Evolutionary conservation across 2,888 invertebrate genomes (phyloP), one percentile per base, ranked within the genome.

Genomic region (Drosophila quasianomalipes): DNA sequence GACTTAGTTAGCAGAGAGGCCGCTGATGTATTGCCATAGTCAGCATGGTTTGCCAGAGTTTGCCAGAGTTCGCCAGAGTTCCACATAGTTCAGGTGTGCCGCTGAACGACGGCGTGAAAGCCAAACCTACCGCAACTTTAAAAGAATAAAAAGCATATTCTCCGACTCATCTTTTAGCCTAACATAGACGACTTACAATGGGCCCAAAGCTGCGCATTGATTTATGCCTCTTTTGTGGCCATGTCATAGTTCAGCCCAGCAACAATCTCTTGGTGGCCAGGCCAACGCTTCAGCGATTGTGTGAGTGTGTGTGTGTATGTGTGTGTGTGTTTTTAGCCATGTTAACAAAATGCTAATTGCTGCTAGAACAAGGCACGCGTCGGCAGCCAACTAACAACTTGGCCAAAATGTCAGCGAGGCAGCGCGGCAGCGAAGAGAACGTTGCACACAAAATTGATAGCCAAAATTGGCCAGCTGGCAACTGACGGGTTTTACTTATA

Each of bases 21-120:
- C 47, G 71, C 66, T 74, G 81, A 82, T 70, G 75, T 68, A 74
- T 73, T 73, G 71, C 74, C 79, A 54, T 19, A 63, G 65, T 55
- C 58, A 22, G 22, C 37, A 26, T 55, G 72, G 70, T 68, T 67
- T 35, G 73, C 58, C 67, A 64, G 58, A 66, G 52, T 19, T 33
- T 54, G 39, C 71, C 67, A 63, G 58, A 49, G 37, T 55, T 55
- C 26, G 74, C 58, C 68, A 63, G 65, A 69, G 47, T 54, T 60
- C 26, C 51, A 39, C 52, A 64, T 68, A 74, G 83, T 79, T 89
- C 87, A 88, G 91, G 91, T 91, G 87, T 81, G 87, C 88, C 89
- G 71, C 65, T 39, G 30, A 26, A 52, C 57, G 52, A 47, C 76
- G 65, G 87, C 87, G 90, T 91, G 91, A 91, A 89, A 87, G 90